These are phyloP conservation scores for Theristicus caerulescens DNA, from an alignment of 2,113 vertebrate genomes.

Conservation along the genomic window DNA sequence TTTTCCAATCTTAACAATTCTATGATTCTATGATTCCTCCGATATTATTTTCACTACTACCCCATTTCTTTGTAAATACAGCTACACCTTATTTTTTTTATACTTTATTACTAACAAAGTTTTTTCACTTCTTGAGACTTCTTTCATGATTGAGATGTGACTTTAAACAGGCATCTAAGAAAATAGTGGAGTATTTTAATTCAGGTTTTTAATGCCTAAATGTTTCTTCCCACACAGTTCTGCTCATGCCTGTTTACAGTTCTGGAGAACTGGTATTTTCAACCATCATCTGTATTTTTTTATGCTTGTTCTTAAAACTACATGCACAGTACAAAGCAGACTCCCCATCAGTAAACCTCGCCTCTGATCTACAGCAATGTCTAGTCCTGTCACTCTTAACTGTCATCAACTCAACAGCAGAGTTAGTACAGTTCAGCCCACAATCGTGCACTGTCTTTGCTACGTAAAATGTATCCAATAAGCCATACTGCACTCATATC, in stretches of 20 bases:
- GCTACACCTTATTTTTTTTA: background rate
- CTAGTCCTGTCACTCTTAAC: background rate
- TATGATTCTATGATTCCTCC: background rate
- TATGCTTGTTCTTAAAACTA: background rate
- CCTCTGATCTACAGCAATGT: background rate
- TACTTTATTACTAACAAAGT: background rate
- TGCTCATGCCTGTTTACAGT: background rate
- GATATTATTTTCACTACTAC: background rate
- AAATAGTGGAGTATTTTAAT: background rate
- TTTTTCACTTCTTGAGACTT: background rate
- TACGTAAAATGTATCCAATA: background rate
- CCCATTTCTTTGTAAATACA: background rate
- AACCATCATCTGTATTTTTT: background rate
- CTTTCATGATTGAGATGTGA: background rate
- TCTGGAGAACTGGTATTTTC: background rate
- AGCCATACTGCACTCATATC: background rate
- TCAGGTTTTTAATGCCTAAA: background rate
- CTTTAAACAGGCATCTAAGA: background rate
- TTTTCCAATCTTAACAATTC: too few species aligned
- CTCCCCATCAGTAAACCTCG: background rate
- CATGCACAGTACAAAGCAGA: background rate
- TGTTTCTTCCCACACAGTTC: background rate
- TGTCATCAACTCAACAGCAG: background rate
- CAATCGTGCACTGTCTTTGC: background rate
- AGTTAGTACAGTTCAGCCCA: background rate